Evolutionary conservation across 2,888 invertebrate species (phyloP), one percentile per base, ranked within the genome.

Genomic region (Cryptocheilus praepositus): DNA sequence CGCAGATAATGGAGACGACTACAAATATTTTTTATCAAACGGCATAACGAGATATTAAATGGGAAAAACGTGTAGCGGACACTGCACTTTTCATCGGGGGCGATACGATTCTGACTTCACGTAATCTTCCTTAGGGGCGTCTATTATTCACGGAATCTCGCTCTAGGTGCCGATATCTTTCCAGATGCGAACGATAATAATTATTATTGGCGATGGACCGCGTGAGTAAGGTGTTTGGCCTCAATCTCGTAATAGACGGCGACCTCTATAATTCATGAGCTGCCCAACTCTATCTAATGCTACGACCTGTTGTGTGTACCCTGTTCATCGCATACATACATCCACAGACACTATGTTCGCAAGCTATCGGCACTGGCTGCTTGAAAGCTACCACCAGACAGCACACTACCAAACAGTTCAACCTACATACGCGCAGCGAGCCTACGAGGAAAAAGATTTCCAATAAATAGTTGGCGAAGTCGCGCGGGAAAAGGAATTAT

Each of bases 211-310:
- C 54, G 58, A 59, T 56, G 49, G 59, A 64, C 61, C 16, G 21
- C 43, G 16, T n/a, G 71, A 54, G 56, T 64, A 68, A 80, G 74
- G 74, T 77, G 79, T 76, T 82, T 73, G 70, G 72, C 74, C 77
- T 61, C 67, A 68, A 83, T 80, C 75, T 79, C 64, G 70, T 82
- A 81, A 83, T 78, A 74, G 76, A 76, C 69, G 71, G 70, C 55
- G 74, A 69, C 71, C 74, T 76, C 70, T 70, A 77, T 78, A 81
- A 80, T 79, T 74, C 73, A 75, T 58, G 70, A 68, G 51, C 58
- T 71, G 70, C 71, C 74, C 67, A 73, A 70, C 73, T 74, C 74
- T 73, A 71, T 76, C 69, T 76, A 78, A 82, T 70, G 62, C 69
- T 64, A 61, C 66, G 59, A 46, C 64, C 64, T 61, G 57, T 55